Base-by-base conservation (phyloP, 2,113 vertebrate species). In the Zosterops pallidus region DNA sequence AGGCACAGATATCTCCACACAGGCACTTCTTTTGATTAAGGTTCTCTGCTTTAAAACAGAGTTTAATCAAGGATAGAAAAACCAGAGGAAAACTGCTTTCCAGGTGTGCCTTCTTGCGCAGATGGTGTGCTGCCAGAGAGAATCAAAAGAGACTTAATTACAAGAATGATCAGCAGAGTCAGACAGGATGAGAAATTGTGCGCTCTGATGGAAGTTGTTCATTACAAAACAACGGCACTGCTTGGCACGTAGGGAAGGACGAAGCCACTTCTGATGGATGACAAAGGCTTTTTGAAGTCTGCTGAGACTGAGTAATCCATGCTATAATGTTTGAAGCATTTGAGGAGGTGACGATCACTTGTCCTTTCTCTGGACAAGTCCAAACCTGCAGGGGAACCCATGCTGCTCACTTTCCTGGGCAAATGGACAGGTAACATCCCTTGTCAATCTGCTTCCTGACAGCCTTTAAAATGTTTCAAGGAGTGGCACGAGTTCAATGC, bases 61-160 rank as follows among this genome's bases (percentile, higher is more conserved):
- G 70, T 93, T 98, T 96, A 97, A 95, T 97, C 94, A 97, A 97
- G 95, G 94, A 92, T 80, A 96, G 64, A 47, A 93, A 94, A 96
- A 86, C 11, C 84, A 78, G 86, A 95, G 89, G 63, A 92, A 95
- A 96, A 74, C 41, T 4, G 20, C 65, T 93, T 97, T 97, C 75
- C 96, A 97, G 95, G 90, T 96, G 92, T 94, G 86, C 86, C 65
- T 95, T 91, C 92, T 95, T 95, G 92, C 89, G 87, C 92, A 96
- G 89, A 95, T 97, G 94, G 94, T 97, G 37, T 29, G 26, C 93
- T 92, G 95, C 95, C 95, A 96, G 95, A 97, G 41, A 91, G 71
- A 97, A 95, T 97, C 67, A 95, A 95, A 90, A 76, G 68, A 89
- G 79, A 78, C 77, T 95, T 97, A 97, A 97, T 96, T 96, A 92